Percentiles rank a stretch among this genome's conserved stretches.
Evolutionary conservation across 2,113 vertebrate genomes (phyloP).

Genomic region (Ictidomys tridecemlineatus): DNA sequence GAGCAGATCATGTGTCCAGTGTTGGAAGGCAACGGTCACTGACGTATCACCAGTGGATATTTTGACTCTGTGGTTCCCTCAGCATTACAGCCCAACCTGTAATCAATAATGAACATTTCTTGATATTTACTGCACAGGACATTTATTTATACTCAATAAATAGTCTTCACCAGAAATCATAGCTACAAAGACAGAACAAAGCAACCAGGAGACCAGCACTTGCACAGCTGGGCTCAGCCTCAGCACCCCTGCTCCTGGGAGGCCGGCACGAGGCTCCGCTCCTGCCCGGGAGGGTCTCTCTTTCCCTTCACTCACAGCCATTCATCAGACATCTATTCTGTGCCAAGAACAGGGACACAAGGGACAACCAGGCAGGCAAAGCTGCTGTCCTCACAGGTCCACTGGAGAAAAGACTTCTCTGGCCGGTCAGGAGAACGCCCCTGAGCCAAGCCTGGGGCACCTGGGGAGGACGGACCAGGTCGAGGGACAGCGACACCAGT

Average conservation of each 20-base stretch:
- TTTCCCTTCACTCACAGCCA: background rate
- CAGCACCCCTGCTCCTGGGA: fast-evolving
- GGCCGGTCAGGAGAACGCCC: too few relatives aligned
- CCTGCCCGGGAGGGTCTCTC: too few relatives aligned
- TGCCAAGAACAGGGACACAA: background rate
- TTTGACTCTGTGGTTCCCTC: too few relatives aligned
- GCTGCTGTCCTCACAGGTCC: background rate
- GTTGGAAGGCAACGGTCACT: too few relatives aligned
- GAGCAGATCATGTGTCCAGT: too few relatives aligned
- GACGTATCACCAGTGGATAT: too few relatives aligned
- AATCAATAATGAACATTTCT: too few relatives aligned
- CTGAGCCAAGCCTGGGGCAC: background rate
- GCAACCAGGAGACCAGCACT: fast-evolving
- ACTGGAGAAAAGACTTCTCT: background rate
- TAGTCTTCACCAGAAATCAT: background rate
- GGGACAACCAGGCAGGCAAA: background rate
- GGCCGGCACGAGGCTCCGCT: too few relatives aligned
- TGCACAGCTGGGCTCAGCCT: too few relatives aligned
- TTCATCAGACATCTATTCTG: background rate
- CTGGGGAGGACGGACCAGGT: background rate
- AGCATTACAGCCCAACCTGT: too few relatives aligned
- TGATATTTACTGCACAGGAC: too few relatives aligned
- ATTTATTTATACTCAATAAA: too few relatives aligned
- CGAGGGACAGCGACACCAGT: background rate
- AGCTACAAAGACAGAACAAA: background rate